Evolutionary conservation across 2,888 invertebrate species (phyloP).

Genomic region (Thymelicus lineola): DNA sequence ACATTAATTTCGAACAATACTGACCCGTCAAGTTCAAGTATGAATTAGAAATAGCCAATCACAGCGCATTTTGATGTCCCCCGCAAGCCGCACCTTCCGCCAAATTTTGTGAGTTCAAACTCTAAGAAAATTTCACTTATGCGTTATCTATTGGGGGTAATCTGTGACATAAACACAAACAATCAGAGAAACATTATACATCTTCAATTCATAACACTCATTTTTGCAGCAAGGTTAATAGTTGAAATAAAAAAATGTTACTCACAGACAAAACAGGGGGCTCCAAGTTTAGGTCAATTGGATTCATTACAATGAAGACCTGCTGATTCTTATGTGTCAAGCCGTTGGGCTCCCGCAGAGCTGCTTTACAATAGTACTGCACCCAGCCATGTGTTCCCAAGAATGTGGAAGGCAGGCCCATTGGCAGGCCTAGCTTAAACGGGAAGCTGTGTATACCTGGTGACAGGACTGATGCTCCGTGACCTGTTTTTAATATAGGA

Average conservation of each 20-base stretch:
- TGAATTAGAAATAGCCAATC: too few relatives aligned
- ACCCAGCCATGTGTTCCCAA: constrained; percentile 98
- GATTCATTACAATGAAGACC: constrained; percentile 98
- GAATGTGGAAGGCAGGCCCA: constrained; percentile 96
- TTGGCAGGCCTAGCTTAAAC: constrained; percentile 95
- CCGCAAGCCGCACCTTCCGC: too few relatives aligned
- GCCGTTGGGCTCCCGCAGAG: constrained; percentile 94
- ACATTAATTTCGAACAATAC: too few relatives aligned
- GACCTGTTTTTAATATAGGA: constrained; percentile 80
- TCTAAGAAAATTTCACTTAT: too few relatives aligned
- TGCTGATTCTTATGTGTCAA: constrained; percentile 97
- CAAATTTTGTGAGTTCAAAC: too few relatives aligned
- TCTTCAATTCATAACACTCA: too few relatives aligned
- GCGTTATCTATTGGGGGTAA: too few relatives aligned
- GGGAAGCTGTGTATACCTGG: constrained; percentile 98
- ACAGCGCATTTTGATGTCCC: too few relatives aligned
- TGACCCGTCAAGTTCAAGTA: too few relatives aligned
- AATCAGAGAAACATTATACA: too few relatives aligned
- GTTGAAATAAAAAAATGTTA: constrained; percentile 45
- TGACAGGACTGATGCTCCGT: constrained; percentile 92
- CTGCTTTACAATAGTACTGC: constrained; percentile 97
- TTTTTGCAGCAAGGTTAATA: too few relatives aligned
- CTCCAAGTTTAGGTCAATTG: constrained; percentile 96
- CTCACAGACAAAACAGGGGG: constrained; percentile 94
- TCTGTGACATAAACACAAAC: too few relatives aligned